phyloP scores from a whole-genome alignment of 2,797 vertebrate genomes.

The Sitta carolinensis region DNA sequence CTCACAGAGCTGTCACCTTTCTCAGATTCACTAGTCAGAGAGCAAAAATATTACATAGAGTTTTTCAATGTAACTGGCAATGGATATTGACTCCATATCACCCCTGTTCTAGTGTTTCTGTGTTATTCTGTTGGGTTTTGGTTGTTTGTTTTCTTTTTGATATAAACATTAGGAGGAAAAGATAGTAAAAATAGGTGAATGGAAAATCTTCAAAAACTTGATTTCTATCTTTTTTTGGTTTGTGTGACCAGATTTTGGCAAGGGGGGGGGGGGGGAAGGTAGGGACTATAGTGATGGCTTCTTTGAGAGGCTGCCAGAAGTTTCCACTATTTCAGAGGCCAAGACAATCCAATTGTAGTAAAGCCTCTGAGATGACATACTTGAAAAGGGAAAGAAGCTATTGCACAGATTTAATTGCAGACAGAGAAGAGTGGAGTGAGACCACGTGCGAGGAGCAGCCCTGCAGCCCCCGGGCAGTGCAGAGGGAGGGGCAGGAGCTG shows the following conservation, averaged over 20 bases:
- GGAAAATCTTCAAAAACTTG: not conserved
- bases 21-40: not conserved
- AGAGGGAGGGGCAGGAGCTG: too few species aligned
- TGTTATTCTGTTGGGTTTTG: not conserved
- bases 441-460: accelerated
- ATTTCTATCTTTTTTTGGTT: not conserved
- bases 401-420: not conserved
- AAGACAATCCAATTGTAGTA: not conserved
- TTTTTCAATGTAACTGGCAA: not conserved
- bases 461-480: not conserved
- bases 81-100: not conserved
- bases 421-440: not conserved
- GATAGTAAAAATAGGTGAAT: not conserved
- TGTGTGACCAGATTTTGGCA: not conserved
- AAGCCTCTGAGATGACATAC: accelerated
- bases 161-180: not conserved
- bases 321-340: not conserved
- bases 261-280: too few species aligned
- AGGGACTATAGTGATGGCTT: not conserved
- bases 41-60: not conserved
- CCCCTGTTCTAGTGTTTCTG: not conserved
- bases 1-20: not conserved
- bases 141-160: accelerated
- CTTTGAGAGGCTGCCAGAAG: not conserved
- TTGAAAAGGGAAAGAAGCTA: not conserved